phyloP scores from a whole-genome alignment of 1,140 invertebrate genomes.

The Dendrolimus punctatus region DNA sequence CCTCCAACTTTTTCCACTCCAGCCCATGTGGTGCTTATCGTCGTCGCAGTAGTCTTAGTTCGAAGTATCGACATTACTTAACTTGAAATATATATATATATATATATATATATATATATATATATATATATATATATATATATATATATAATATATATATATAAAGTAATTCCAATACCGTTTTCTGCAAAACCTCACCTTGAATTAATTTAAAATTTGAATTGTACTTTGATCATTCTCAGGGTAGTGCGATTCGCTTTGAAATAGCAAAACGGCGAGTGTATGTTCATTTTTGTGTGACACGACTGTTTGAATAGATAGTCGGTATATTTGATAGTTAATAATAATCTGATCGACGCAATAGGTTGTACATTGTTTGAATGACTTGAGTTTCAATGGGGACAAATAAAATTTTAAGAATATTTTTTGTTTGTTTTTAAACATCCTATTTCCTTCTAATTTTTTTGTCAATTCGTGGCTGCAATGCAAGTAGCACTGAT shows the following conservation, averaged over 20 bases:
- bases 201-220: background rate
- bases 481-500: too few species aligned
- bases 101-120: too few species aligned
- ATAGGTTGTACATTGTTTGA: conserved; percentile 63
- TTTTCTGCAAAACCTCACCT: too few species aligned
- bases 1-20: too few species aligned
- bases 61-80: too few species aligned
- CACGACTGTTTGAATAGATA: conserved; percentile 34
- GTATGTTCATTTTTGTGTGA: conserved; percentile 10
- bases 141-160: too few species aligned
- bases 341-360: conserved; percentile 25
- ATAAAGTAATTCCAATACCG: too few species aligned
- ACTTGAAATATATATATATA: too few species aligned
- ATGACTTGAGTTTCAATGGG: conserved; percentile 59
- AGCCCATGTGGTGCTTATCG: too few species aligned
- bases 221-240: conserved; percentile 15
- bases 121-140: too few species aligned
- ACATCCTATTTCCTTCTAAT: background rate
- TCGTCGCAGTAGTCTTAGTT: too few species aligned
- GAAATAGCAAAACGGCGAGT: conserved; percentile 9
- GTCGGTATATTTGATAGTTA: conserved; percentile 30
- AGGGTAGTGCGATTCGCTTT: conserved; percentile 31
- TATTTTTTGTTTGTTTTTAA: background rate
- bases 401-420: conserved; percentile 70
- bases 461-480: too few species aligned